Base-by-base conservation (phyloP, 1,140 invertebrate genomes). In the Drosophila nigrodunni region DNA sequence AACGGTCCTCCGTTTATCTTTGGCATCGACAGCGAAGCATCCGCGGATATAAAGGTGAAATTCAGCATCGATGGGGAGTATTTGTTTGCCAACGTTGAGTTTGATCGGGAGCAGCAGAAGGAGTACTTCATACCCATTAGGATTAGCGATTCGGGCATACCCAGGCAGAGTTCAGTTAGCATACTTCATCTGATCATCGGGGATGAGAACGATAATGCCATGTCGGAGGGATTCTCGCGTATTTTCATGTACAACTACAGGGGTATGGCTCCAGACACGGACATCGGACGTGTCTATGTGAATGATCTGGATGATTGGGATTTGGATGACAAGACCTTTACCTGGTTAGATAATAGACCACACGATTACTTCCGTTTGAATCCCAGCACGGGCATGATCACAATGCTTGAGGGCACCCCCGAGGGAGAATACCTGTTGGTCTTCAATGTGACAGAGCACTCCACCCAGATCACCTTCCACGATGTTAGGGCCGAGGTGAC, bases 221-320 rank as follows among this genome's bases (percentile, higher is more conserved):
- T 98, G 95, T 93, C 93, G 1, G 93, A 95, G 49, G 98, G 98
- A 0, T 94, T 95, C 5, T 98, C 97, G 82, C 94, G 95, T 57
- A 98, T 99, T 82, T 96, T 97, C 87, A 96, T 99, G 1, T 98
- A 98, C 92, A 98, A 98, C 91, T 98, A 97, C 89, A 96, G 96
- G 94, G 95, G 95, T 10, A 94, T 95, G 70, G 94, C 95, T 0
- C 95, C 95, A 0, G 95, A 96, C 60, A 96, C 96, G 0, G 94
- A 96, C 74, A 97, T 99, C 49, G 98, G 98, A 0, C 93, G 97
- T 21, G 97, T 98, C 1, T 98, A 97, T 92, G 97, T 98, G 0
- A 94, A 97, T 34, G 98, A 99, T 93, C 94, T 95, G 0, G 98
- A 99, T 90, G 98, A 99, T 91, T 98, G 97, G 97, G 98, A 99